A percentile compares a stretch with the other conserved stretches of the same genome.
These are phyloP conservation scores for Murina feae DNA, from an alignment of 2,113 vertebrate species.

Conservation along the genomic window DNA sequence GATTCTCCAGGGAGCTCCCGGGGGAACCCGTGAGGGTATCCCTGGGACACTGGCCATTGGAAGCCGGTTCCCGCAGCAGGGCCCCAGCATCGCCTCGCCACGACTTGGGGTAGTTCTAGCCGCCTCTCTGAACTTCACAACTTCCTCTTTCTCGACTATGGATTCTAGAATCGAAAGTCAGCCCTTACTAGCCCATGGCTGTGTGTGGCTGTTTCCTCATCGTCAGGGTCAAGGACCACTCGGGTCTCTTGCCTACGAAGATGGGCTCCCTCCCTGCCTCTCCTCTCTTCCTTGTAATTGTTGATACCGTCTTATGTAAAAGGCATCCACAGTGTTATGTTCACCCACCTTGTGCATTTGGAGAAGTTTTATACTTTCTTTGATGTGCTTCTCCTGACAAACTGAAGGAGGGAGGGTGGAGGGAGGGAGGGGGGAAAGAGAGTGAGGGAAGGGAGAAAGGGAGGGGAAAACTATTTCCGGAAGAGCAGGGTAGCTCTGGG, in stretches of 20 bases:
- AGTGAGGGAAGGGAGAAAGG: too few species aligned
- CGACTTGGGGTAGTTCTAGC: too few species aligned
- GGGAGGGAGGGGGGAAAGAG: too few species aligned
- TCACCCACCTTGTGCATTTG: accelerated
- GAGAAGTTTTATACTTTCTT: background rate
- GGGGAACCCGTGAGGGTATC: background rate
- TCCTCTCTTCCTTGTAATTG: background rate
- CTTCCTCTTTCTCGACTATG: background rate
- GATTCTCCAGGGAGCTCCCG: background rate
- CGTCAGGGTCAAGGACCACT: background rate
- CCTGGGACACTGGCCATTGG: background rate
- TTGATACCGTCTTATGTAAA: background rate
- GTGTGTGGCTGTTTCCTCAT: background rate
- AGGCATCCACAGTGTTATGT: too few species aligned
- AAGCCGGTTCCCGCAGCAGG: background rate
- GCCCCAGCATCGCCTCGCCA: too few species aligned
- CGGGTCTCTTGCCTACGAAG: background rate
- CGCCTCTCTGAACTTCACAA: background rate
- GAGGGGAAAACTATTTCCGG: background rate
- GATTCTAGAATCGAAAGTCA: background rate
- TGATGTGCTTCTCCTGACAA: background rate
- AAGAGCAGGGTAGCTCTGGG: background rate
- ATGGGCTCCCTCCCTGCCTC: accelerated
- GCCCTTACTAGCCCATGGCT: too few species aligned
- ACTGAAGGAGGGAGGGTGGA: background rate